phyloP scores from a whole-genome alignment of 2,797 vertebrate species.

The Pseudotriccus pelzelni region DNA sequence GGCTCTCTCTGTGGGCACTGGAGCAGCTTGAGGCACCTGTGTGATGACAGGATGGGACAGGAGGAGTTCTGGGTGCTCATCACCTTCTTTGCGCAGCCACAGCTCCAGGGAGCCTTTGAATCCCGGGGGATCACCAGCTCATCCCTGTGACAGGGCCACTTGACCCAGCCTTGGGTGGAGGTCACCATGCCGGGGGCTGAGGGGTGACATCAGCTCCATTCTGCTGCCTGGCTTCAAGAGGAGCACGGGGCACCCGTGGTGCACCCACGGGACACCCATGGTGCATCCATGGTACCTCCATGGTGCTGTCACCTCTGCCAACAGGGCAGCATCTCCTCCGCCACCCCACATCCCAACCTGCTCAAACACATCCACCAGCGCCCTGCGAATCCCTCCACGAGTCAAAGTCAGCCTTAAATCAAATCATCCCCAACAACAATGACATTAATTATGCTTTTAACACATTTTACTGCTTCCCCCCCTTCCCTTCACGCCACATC shows the following conservation, averaged over 20 bases:
- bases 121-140: background rate
- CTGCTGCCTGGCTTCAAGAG: background rate
- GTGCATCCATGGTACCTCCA: accelerated
- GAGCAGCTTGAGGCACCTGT: accelerated
- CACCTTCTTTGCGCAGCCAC: background rate
- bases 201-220: background rate
- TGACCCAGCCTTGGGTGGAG: background rate
- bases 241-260: accelerated
- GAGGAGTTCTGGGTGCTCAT: background rate
- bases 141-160: accelerated
- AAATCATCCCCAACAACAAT: conserved; percentile 79
- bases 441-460: conserved; percentile 86
- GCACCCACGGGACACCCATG: background rate
- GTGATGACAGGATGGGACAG: background rate
- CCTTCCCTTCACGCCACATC: conserved; percentile 81
- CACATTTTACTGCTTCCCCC: conserved; percentile 78
- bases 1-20: background rate
- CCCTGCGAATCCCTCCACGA: conserved; percentile 70
- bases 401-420: conserved; percentile 80
- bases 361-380: background rate
- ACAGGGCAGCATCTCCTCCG: background rate
- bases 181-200: accelerated
- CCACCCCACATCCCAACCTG: background rate
- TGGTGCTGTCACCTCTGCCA: background rate
- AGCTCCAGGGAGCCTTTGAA: background rate